Evolutionary conservation across 2,797 vertebrate species (phyloP).

Genomic region (Scomberomorus guttatus): DNA sequence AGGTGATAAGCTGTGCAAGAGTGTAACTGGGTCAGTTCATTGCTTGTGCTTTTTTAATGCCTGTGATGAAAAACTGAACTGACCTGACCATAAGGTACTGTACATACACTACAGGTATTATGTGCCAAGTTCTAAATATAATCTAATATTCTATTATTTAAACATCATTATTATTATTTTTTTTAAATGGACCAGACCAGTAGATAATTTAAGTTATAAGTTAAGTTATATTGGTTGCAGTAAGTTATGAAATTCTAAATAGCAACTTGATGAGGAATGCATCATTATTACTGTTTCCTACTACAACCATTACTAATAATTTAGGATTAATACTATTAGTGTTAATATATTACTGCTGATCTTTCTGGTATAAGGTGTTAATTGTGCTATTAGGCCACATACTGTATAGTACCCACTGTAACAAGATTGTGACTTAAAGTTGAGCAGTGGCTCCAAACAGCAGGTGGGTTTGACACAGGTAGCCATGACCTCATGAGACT

Average conservation of each 20-base stretch:
- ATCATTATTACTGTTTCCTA: conserved; percentile 5
- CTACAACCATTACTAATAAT: background rate
- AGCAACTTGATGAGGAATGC: background rate
- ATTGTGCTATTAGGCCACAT: background rate
- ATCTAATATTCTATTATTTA: background rate
- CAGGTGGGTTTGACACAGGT: conserved; percentile 61
- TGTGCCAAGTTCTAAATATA: background rate
- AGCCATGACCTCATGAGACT: conserved; percentile 33
- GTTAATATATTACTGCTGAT: background rate
- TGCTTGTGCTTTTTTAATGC: background rate
- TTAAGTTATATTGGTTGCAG: background rate
- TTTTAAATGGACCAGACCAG: too few relatives aligned
- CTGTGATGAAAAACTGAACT: background rate
- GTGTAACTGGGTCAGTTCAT: background rate
- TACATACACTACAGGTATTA: background rate
- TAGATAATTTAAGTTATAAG: too few relatives aligned
- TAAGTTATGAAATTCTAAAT: background rate
- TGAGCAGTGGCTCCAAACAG: conserved; percentile 37
- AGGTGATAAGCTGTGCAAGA: background rate
- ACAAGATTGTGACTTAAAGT: conserved; percentile 17
- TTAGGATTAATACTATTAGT: background rate
- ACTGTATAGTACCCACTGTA: background rate
- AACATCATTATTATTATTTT: too few relatives aligned
- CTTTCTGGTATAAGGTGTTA: background rate
- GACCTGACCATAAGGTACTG: background rate